These are phyloP conservation scores for Ailuropoda melanoleuca DNA, from an alignment of 2,113 vertebrate species.

Conservation along the genomic window DNA sequence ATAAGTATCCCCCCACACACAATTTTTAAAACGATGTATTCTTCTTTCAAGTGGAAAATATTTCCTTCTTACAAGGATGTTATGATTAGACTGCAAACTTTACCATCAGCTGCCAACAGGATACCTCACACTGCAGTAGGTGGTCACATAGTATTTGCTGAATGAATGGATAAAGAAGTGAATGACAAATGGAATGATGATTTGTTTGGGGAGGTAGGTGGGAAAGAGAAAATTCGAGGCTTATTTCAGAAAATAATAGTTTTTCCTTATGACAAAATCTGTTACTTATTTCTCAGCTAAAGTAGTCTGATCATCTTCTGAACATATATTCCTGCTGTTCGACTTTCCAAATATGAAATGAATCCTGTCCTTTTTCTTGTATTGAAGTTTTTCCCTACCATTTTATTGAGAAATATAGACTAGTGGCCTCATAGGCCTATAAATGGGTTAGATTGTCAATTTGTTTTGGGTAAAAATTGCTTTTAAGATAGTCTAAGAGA, in stretches of 20 bases:
- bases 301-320: background rate
- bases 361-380: background rate
- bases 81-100: background rate
- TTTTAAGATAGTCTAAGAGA: background rate
- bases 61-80: background rate
- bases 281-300: background rate
- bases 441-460: background rate
- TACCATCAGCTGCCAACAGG: background rate
- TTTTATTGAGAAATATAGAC: background rate
- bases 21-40: background rate
- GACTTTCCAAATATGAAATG: background rate
- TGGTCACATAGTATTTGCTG: background rate
- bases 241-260: background rate
- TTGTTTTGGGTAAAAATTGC: background rate
- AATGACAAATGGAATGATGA: background rate
- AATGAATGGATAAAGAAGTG: background rate
- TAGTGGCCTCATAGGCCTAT: background rate
- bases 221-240: background rate
- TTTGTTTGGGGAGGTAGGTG: background rate
- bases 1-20: background rate
- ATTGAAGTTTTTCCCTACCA: background rate
- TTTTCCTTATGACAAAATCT: background rate
- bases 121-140: background rate
- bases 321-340: background rate
- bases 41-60: background rate